Evolutionary conservation across 2,888 invertebrate genomes (phyloP), one percentile per base, ranked within the genome.

Genomic region (Microctonus aethiopoides): DNA sequence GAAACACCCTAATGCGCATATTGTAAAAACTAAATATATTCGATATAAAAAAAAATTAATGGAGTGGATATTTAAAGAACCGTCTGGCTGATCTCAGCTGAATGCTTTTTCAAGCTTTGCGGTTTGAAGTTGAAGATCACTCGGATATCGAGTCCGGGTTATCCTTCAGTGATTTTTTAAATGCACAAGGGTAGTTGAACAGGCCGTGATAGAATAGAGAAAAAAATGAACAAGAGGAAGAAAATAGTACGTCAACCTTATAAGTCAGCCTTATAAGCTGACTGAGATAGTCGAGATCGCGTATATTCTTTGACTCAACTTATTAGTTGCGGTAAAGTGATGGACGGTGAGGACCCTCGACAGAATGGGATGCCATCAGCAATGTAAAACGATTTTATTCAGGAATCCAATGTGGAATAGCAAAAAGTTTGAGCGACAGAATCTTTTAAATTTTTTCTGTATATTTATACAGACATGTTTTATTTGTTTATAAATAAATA

Each of bases 311-410:
- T 46, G 34, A 36, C 64, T 64, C 65, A 69, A 69, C 60, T 69
- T 69, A 69, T 69, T 69, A 69, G 69, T 60, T 65, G 20, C 36
- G 51, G 65, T 67, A 46, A 60, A 67, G 32, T n/a, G 57, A 62
- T 56, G 64, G 52, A 67, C 51, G 34, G 62, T 51, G 60, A 67
- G 68, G 67, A 59, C 60, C 59, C 56, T 66, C 39, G 29, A 29
- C 24, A 64, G 72, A 70, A 75, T 72, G 56, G 70, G 36, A 60
- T 72, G 68, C 70, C 59, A 73, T 73, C 70, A 68, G 67, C 36
- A 67, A 71, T 70, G 70, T 67, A 67, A 72, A 72, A 70, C 68
- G 72, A 74, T 72, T 67, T 70, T 68, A 29, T 34, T 57, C 56
- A 52, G 67, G 22, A 60, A 32, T 51, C 26, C 32, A 52, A 9